Evolutionary conservation across 1,140 invertebrate genomes (phyloP).

Genomic region (Helicoverpa zea): DNA sequence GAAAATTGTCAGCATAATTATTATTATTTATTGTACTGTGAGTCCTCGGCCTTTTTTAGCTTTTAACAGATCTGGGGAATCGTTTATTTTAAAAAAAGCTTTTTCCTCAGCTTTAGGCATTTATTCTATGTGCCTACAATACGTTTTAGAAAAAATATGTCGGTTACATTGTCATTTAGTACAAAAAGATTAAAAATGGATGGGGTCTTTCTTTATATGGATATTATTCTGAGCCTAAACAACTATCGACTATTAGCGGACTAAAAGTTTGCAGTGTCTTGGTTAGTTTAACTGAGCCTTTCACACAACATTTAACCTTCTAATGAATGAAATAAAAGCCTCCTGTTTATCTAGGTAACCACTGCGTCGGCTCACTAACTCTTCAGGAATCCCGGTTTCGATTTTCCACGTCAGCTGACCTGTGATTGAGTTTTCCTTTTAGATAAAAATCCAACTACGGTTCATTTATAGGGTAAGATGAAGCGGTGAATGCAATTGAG

Average conservation of each 20-base stretch:
- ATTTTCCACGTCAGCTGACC: slow-evolving; percentile 13
- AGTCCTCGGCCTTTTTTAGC: not conserved
- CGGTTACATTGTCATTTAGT: not conserved
- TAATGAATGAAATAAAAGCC: slow-evolving; percentile 14
- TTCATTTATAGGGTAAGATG: not conserved
- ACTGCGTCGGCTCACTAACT: slow-evolving; percentile 9
- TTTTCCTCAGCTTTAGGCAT: not conserved
- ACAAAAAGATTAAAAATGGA: no score
- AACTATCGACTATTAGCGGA: no score
- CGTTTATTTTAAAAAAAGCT: slow-evolving; percentile 11
- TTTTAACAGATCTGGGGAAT: not conserved
- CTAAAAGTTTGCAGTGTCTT: no score
- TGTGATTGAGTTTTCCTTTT: slow-evolving; percentile 16
- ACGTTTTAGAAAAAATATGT: not conserved
- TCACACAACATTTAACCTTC: not conserved
- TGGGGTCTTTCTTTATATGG: no score
- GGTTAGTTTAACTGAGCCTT: not conserved
- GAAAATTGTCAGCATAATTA: not conserved
- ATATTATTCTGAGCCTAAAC: no score
- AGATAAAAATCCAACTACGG: not conserved
- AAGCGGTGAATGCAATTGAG: not conserved
- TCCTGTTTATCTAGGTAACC: slow-evolving; percentile 4
- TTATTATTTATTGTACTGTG: not conserved
- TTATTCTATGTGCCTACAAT: not conserved
- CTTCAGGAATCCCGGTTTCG: slow-evolving; percentile 5